Evolutionary conservation across 2,113 vertebrate species (phyloP).

Genomic region (Syngnathus typhle): DNA sequence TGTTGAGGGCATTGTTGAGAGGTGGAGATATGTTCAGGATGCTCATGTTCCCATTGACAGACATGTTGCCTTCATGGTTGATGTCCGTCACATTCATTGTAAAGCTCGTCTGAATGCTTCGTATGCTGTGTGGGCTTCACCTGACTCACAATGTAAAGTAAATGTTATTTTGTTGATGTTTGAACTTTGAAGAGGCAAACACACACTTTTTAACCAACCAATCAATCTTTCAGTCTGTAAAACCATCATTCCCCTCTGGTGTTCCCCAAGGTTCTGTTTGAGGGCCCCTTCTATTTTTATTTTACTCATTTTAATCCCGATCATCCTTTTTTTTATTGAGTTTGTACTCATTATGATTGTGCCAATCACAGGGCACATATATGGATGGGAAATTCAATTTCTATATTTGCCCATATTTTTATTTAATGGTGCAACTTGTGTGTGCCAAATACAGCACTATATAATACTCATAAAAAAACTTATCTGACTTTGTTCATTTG

Average conservation of each 20-base stretch:
- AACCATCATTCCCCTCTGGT: background rate
- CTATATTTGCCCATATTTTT: background rate
- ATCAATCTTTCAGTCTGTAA: background rate
- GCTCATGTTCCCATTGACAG: slow-evolving; percentile 14
- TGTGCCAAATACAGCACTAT: background rate
- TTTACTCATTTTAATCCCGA: background rate
- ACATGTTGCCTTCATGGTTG: slow-evolving; percentile 33
- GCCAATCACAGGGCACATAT: background rate
- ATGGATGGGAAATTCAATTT: background rate
- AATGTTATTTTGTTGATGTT: background rate
- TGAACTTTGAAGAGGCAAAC: background rate
- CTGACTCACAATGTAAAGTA: slow-evolving; percentile 29
- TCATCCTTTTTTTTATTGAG: background rate
- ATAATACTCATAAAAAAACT: background rate
- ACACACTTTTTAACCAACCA: background rate
- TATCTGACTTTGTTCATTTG: background rate
- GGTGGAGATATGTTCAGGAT: slow-evolving; percentile 36
- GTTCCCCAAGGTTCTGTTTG: background rate
- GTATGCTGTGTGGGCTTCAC: slow-evolving; percentile 10
- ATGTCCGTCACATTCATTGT: slow-evolving; percentile 51
- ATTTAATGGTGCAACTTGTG: background rate
- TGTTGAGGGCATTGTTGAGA: slow-evolving; percentile 56
- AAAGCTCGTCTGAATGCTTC: background rate
- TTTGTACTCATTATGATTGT: background rate
- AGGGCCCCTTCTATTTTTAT: background rate